phyloP scores from a whole-genome alignment of 2,888 invertebrate species.

The Eilema caniola region DNA sequence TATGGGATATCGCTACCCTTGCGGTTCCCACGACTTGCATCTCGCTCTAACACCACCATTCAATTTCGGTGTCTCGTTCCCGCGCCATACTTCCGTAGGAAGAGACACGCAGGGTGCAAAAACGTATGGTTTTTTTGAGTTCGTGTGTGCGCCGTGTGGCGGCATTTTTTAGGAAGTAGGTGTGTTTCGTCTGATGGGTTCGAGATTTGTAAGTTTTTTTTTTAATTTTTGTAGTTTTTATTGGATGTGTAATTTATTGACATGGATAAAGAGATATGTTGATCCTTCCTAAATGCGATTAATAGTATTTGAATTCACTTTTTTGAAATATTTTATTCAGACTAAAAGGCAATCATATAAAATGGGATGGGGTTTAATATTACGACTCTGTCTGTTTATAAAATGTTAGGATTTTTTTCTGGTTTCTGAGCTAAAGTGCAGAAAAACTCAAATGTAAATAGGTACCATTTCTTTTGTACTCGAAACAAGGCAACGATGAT shows the following conservation, averaged over 20 bases:
- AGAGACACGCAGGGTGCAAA: slow-evolving; percentile 82
- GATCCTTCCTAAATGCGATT: neutral
- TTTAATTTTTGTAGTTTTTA: slow-evolving; percentile 14
- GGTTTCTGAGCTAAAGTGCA: no score
- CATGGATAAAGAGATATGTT: neutral
- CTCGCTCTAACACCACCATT: slow-evolving; percentile 55
- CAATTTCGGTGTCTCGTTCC: slow-evolving; percentile 52
- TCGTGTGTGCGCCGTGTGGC: slow-evolving; percentile 81
- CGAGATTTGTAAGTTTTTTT: slow-evolving; percentile 22
- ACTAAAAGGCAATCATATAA: neutral
- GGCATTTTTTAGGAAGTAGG: slow-evolving; percentile 51
- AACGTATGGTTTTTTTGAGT: slow-evolving; percentile 74
- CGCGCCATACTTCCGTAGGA: slow-evolving; percentile 79
- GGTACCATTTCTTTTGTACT: no score
- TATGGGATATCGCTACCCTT: slow-evolving; percentile 85
- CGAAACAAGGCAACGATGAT: no score
- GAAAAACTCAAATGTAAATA: no score
- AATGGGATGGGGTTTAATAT: neutral
- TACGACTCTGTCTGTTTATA: no score
- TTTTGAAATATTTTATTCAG: neutral
- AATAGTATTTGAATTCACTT: neutral
- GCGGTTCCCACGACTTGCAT: slow-evolving; percentile 80
- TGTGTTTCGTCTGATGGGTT: slow-evolving; percentile 40
- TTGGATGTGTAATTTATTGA: slow-evolving; percentile 16
- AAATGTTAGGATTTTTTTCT: no score